Conservation (phyloP, 2,888 invertebrate species). For the Tortrix viridana region DNA sequence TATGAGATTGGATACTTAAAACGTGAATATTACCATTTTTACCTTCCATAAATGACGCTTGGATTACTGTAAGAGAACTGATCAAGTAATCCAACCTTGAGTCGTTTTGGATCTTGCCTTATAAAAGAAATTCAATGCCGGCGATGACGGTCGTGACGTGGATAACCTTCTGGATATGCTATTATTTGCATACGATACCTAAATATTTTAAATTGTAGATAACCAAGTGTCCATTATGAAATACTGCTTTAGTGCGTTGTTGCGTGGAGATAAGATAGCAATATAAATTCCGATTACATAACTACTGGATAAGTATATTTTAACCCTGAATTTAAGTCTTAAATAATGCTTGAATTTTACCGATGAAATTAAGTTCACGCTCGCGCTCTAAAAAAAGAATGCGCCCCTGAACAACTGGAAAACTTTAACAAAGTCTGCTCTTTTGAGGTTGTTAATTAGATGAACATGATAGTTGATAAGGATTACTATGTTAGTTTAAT, state of each 20-base stretch:
- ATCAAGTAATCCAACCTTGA: constrained; percentile 33
- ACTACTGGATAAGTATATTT: constrained; percentile 10
- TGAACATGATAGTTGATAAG: too few relatives aligned
- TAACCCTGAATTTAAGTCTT: constrained; percentile 6
- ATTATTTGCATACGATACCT: constrained; percentile 30
- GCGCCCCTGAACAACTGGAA: too few relatives aligned
- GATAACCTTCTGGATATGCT: constrained; percentile 25
- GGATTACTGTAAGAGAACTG: constrained; percentile 13
- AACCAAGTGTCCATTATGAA: constrained; percentile 19
- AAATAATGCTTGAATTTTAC: not conserved
- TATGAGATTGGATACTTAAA: constrained; percentile 3
- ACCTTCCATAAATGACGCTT: constrained; percentile 14
- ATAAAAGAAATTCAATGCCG: constrained; percentile 40
- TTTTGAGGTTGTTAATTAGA: too few relatives aligned
- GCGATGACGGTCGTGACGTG: constrained; percentile 13
- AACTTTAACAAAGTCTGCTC: too few relatives aligned
- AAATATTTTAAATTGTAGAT: constrained; percentile 23
- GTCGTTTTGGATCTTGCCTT: constrained; percentile 36
- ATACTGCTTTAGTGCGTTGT: constrained; percentile 21
- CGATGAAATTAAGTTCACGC: too few relatives aligned
- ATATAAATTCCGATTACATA: constrained; percentile 20
- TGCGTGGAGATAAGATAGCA: constrained; percentile 29
- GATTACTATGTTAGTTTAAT: too few relatives aligned
- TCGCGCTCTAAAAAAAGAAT: too few relatives aligned
- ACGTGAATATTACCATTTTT: constrained; percentile 11